Conservation (phyloP, 2,113 vertebrate species). For the Seriola rivoliana region DNA sequence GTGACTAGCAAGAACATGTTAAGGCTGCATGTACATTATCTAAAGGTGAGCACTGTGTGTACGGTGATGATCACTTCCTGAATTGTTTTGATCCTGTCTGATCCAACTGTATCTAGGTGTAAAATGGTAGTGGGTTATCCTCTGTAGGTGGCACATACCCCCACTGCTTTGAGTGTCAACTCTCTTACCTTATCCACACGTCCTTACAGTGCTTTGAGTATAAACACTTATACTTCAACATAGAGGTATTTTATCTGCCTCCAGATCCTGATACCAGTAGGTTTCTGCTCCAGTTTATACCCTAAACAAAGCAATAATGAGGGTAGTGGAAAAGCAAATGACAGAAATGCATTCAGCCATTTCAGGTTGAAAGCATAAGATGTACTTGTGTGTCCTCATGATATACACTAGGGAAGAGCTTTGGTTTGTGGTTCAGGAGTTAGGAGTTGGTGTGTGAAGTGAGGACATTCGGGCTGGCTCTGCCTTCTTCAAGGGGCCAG, state of each 20-base stretch:
- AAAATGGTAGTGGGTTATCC: background rate
- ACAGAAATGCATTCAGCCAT: background rate
- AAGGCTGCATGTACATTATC: background rate
- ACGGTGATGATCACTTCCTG: background rate
- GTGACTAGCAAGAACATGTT: background rate
- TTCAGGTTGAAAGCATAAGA: slow-evolving; percentile 8
- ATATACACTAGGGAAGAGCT: background rate
- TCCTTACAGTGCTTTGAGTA: slow-evolving; percentile 57
- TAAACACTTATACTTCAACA: slow-evolving; percentile 61
- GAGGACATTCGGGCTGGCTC: slow-evolving; percentile 29
- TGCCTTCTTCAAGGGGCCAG: slow-evolving; percentile 46
- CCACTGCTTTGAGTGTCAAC: slow-evolving; percentile 62
- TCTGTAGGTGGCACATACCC: slow-evolving; percentile 25
- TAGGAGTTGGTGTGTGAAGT: slow-evolving; percentile 9
- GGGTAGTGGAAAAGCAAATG: slow-evolving; percentile 57
- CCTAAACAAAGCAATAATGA: slow-evolving; percentile 65
- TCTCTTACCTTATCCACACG: slow-evolving; percentile 30
- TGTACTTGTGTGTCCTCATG: background rate
- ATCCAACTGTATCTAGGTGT: background rate
- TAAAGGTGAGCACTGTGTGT: background rate
- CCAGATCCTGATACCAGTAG: slow-evolving; percentile 38
- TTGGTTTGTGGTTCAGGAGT: background rate
- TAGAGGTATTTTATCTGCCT: slow-evolving; percentile 50
- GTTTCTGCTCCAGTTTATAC: slow-evolving; percentile 36
- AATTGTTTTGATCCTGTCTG: background rate